Percentiles rank a stretch among this genome's conserved stretches.
Conservation (phyloP, 2,888 invertebrate species). For the Drosophila suboccidentalis region DNA sequence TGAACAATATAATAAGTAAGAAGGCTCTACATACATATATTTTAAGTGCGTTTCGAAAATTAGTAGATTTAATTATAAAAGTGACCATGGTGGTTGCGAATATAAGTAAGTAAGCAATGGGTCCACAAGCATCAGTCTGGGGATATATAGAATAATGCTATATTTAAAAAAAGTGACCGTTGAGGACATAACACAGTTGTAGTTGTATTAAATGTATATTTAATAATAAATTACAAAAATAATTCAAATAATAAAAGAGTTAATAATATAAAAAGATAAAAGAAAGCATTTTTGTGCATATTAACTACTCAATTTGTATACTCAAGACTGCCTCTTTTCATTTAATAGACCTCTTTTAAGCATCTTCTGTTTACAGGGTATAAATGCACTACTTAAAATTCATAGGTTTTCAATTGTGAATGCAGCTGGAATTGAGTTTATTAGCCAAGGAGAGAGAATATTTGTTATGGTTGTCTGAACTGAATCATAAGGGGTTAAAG, state of each 20-base stretch:
- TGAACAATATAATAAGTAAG: neutral
- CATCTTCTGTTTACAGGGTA: neutral
- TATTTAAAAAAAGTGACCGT: neutral
- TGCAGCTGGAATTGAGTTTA: constrained; percentile 13
- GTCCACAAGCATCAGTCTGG: too few relatives aligned
- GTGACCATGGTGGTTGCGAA: neutral
- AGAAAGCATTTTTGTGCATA: neutral
- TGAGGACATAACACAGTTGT: neutral
- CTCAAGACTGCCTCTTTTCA: neutral
- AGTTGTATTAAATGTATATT: too few relatives aligned
- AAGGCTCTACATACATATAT: too few relatives aligned
- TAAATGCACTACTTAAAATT: neutral
- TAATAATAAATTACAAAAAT: too few relatives aligned
- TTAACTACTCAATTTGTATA: neutral
- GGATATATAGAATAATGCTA: too few relatives aligned
- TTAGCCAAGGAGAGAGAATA: neutral
- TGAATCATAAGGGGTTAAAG: constrained; percentile 32
- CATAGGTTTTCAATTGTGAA: constrained; percentile 3
- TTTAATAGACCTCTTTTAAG: neutral
- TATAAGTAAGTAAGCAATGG: too few relatives aligned
- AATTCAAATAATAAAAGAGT: too few relatives aligned
- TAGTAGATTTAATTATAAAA: neutral
- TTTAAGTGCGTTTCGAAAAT: too few relatives aligned
- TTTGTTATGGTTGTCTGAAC: constrained; percentile 9
- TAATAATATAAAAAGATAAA: neutral